A percentile compares a stretch with the other conserved stretches of the same genome.
Conservation (phyloP, 2,797 vertebrate genomes). For the Phoxinus dragarum region DNA sequence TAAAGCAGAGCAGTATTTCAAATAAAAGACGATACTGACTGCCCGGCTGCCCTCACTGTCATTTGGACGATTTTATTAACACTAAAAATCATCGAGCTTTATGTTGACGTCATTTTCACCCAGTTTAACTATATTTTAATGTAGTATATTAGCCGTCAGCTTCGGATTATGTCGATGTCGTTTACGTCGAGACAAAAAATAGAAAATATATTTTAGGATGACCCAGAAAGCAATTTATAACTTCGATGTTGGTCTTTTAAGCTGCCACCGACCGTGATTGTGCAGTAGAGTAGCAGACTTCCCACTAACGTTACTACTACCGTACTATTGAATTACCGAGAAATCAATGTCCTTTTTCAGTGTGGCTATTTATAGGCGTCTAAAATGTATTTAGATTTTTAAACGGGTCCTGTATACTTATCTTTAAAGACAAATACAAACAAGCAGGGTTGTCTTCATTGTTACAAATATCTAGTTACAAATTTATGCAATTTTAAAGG, state of each 20-base stretch:
- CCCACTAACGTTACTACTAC: background rate
- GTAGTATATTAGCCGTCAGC: background rate
- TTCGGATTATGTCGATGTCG: background rate
- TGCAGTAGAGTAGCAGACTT: background rate
- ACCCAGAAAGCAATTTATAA: background rate
- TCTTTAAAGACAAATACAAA: background rate
- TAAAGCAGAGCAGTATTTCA: background rate
- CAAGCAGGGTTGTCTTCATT: background rate
- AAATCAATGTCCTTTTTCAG: background rate
- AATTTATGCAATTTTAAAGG: background rate
- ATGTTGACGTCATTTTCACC: background rate
- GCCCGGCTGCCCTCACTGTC: background rate
- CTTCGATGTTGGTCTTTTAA: background rate
- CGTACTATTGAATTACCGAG: background rate
- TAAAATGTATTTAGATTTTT: background rate
- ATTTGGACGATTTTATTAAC: background rate
- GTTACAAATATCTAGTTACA: background rate
- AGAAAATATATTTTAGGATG: background rate
- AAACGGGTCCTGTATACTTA: background rate
- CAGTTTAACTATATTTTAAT: background rate
- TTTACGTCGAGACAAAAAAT: background rate
- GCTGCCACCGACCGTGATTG: background rate
- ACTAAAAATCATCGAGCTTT: background rate
- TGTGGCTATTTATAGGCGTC: background rate
- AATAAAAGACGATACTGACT: conserved; percentile 15